These are phyloP conservation scores for Drosophila putrida DNA, from an alignment of 2,888 invertebrate species.

Conservation along the genomic window DNA sequence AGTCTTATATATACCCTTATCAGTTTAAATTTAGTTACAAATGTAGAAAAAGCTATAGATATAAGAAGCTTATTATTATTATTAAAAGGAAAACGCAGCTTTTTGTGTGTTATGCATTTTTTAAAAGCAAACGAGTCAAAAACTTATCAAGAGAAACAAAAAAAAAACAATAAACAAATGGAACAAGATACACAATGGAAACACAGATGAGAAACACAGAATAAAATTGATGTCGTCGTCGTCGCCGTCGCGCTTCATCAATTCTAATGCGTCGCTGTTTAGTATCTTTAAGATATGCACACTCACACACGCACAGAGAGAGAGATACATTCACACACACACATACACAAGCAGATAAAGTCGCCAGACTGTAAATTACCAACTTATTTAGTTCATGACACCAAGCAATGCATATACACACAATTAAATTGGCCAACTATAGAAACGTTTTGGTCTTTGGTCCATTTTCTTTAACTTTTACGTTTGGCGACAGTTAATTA, in stretches of 20 bases:
- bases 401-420: conserved; percentile 13
- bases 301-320: neutral
- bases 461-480: conserved; percentile 16
- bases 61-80: too few relatives aligned
- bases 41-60: too few relatives aligned
- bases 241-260: conserved; percentile 18
- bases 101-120: neutral
- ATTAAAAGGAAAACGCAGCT: neutral
- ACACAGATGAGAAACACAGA: conserved; percentile 6
- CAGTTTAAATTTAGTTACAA: too few relatives aligned
- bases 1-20: too few relatives aligned
- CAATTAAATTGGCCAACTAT: conserved; percentile 18
- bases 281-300: conserved; percentile 16
- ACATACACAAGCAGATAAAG: neutral
- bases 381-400: conserved; percentile 21
- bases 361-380: conserved; percentile 10
- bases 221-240: conserved; percentile 15
- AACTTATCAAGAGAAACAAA: neutral
- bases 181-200: conserved; percentile 10
- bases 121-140: neutral
- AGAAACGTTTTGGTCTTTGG: conserved; percentile 13
- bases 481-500: conserved; percentile 6
- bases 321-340: neutral
- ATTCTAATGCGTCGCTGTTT: conserved; percentile 9
- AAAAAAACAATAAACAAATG: conserved; percentile 8